Base-by-base conservation (phyloP, 2,797 vertebrate species). In the Diplodus puntazzo region DNA sequence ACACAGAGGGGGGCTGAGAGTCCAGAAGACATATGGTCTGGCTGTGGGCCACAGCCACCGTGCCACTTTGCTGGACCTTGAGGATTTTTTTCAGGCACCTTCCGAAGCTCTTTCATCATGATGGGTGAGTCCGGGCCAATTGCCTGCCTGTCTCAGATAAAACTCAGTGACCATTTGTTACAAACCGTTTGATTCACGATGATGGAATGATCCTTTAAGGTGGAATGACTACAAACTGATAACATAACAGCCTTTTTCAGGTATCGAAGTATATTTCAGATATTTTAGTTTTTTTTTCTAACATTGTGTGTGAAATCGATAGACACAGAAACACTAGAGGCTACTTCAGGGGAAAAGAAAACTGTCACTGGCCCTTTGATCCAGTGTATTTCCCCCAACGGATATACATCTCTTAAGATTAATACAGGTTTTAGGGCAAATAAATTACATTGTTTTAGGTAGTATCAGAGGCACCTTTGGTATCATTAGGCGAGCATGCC, bases 51-150 rank as follows among this genome's bases (percentile, higher is more conserved):
- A 88, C 50, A 9, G 77, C 79, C 72, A 70, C 76, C 13, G n/a
- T 34, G 69, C 61, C 76, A 83, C 85, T 88, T 90, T 86, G 75
- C 75, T 58, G 58, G 86, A 89, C 84, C 76, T 87, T 89, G 88
- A 92, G 88, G 86, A 90, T 90, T 93, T 87, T 25, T 90, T 90
- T 88, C 87, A 86, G 73, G 42, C 30, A 3, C 69, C n/a, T 50
- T 54, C 63, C 67, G 78, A 88, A 72, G 73, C 75, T 84, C 83
- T 85, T 86, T 89, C 82, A 89, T 87, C 80, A n/a, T 77, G 59
- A 84, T 79, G 53, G 16, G 48, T 68, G 14, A 8, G 46, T 25
- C 62, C 1, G 12, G 73, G 84, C 73, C 78, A 80, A 88, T 79
- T 0, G 39, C 48, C 90, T 87, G 81, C 67, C 39, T 52, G 48